These are phyloP conservation scores for Cinara cedri DNA, from an alignment of 2,888 invertebrate genomes.

Conservation along the genomic window DNA sequence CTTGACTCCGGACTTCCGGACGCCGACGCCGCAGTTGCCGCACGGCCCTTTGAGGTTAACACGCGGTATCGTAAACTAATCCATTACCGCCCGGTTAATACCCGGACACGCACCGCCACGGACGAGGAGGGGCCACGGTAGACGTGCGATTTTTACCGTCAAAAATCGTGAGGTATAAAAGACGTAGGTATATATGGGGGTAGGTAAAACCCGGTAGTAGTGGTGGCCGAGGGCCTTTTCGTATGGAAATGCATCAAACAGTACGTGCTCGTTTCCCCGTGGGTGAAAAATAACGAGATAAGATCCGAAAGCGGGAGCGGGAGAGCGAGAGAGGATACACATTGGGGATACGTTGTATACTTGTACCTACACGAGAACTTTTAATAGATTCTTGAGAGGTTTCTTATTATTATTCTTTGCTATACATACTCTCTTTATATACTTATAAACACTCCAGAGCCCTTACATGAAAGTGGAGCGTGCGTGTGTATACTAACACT, in stretches of 20 bases:
- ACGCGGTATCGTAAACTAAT: conserved; percentile 53
- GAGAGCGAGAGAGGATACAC: no score
- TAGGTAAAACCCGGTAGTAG: no score
- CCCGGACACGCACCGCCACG: conserved; percentile 10
- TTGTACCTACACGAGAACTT: background rate
- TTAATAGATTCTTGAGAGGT: conserved; percentile 9
- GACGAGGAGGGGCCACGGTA: background rate
- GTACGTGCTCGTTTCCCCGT: conserved; percentile 30
- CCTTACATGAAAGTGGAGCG: no score
- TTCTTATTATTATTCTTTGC: background rate
- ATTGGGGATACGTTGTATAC: no score
- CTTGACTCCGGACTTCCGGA: conserved; percentile 39
- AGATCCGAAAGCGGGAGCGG: background rate
- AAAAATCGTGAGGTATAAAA: background rate
- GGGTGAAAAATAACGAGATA: conserved; percentile 8
- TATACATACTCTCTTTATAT: background rate
- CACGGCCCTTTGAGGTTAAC: conserved; percentile 46
- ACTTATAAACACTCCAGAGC: background rate
- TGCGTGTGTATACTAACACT: no score
- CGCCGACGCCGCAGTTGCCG: background rate
- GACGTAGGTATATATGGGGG: background rate
- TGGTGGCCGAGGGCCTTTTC: background rate
- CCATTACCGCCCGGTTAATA: conserved; percentile 46
- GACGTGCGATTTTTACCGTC: conserved; percentile 31
- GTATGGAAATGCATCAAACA: conserved; percentile 32